Base-by-base conservation (phyloP, 2,888 invertebrate genomes). In the Apodemia zela region DNA sequence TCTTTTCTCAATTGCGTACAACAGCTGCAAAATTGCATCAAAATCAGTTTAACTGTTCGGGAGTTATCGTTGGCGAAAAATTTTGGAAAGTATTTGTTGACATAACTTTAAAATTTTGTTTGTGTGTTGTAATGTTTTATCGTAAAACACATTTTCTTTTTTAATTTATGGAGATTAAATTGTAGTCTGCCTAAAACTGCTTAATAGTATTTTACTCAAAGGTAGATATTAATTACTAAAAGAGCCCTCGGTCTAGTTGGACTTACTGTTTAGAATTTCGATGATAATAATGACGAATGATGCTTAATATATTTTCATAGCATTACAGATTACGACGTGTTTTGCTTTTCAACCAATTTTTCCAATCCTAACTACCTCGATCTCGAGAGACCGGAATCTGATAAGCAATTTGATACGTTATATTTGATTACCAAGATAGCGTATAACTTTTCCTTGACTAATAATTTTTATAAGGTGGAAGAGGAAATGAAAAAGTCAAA, bases 351-450 rank as follows among this genome's bases (percentile, higher is more conserved):
- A 58, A 81, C 85, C 3, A 81, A 81, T 68, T 85, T 89, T 61
- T 62, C 68, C 47, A 87, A 89, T 71, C 88, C 89, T 0, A 85
- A 87, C 65, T 65, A 63, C 15, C 71, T 87, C 21, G 78, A 82
- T 62, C 76, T 79, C 47, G 66, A 73, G 8, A 71, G 76, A 8
- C 69, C 76, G 35, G 73, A 79, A 61, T 66, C 68, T 29, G 75
- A 78, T 60, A 77, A 79, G 5, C 73, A 79, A 45, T 85, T 85
- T 65, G 85, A 89, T 68, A 76, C 76, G 42, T 69, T 88, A 35
- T 84, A 87, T 68, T 73, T 85, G 63, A 75, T 85, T 18, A 77
- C 84, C 17, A 88, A 87, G 79, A 71, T 90, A 47, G 89, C 87
- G 5, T 72, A 75, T 47, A 78, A 73, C 67, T 79, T 89, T 33